Conservation (phyloP, 2,888 invertebrate genomes). For the Cacoxenus indagator region DNA sequence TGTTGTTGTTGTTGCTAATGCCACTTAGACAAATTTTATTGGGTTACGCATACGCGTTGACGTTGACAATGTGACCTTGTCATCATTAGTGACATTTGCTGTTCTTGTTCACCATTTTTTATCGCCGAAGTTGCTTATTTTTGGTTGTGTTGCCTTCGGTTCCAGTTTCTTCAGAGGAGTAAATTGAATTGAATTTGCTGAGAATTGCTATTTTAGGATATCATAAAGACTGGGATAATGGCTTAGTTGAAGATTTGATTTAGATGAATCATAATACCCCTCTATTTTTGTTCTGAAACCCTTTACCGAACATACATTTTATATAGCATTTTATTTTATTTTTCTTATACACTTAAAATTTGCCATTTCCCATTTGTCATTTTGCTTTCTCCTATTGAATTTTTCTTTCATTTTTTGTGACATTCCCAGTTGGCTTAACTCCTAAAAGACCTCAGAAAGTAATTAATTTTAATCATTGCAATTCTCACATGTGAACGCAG, state of each 20-base stretch:
- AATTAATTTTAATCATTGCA: constrained; percentile 17
- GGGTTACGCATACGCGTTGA: constrained; percentile 59
- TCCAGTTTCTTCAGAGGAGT: no score
- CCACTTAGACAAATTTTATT: constrained; percentile 56
- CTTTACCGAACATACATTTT: no score
- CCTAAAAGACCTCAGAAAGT: constrained; percentile 12
- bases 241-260: no score
- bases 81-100: constrained; percentile 30
- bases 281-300: no score
- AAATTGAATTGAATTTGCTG: no score
- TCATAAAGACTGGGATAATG: no score
- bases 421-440: not conserved
- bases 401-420: not conserved
- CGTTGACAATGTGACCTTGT: constrained; percentile 62
- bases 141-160: no score
- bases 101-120: not conserved
- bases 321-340: no score
- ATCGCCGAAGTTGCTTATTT: not conserved
- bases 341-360: not conserved
- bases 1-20: constrained; percentile 20
- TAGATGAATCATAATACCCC: no score
- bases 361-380: not conserved
- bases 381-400: not conserved
- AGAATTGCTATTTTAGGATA: no score
- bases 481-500: constrained; percentile 11